A percentile compares a stretch with the other conserved stretches of the same genome.
phyloP scores from a whole-genome alignment of 2,888 invertebrate genomes.

The Hydrotaea diabolus region DNA sequence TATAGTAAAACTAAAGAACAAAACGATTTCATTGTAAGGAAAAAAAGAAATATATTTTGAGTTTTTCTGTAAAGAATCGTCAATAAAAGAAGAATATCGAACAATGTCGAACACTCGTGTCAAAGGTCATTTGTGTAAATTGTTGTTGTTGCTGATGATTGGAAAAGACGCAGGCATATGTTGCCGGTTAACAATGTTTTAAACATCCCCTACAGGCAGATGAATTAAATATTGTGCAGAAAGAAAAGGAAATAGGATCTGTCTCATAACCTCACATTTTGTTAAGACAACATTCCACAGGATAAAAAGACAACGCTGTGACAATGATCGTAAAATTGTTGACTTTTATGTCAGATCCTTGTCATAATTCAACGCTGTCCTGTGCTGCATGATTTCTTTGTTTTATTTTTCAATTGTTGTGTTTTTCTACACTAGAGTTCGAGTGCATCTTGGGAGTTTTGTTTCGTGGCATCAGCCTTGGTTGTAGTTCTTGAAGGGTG shows the following conservation, averaged over 20 bases:
- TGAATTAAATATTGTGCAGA: neutral
- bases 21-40: neutral
- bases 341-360: conserved; percentile 23
- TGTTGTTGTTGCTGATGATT: neutral
- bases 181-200: neutral
- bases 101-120: conserved; percentile 6
- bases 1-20: neutral
- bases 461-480: neutral
- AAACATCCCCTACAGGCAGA: conserved; percentile 6
- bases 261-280: neutral
- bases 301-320: neutral
- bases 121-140: conserved; percentile 24
- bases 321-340: conserved; percentile 14
- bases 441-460: neutral
- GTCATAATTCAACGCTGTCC: neutral
- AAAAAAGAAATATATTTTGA: neutral
- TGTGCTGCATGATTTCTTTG: neutral
- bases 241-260: neutral
- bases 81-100: neutral
- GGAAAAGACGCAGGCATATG: neutral
- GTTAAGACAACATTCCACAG: neutral
- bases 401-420: neutral
- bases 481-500: no score
- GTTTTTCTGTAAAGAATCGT: neutral
- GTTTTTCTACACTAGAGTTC: no score